These are phyloP conservation scores for Silurus glanis DNA, from an alignment of 2,113 vertebrate species.

Conservation along the genomic window DNA sequence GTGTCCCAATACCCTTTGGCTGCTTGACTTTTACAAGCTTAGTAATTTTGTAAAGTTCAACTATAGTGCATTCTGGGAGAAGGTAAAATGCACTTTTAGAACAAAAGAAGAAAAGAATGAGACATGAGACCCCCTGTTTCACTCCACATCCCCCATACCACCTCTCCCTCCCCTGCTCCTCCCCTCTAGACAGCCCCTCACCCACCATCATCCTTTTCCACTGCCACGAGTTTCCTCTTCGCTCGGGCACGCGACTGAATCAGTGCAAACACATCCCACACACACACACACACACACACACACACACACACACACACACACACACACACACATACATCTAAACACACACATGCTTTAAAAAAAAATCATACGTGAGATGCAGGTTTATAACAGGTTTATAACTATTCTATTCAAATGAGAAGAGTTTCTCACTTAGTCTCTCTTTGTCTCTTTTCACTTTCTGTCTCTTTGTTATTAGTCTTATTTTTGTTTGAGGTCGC, in stretches of 20 bases:
- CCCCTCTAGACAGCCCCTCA: not conserved
- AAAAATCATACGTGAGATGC: no score
- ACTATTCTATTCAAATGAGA: not conserved
- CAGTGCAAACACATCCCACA: not conserved
- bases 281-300: not conserved
- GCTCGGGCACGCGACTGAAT: not conserved
- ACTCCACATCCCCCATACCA: not conserved
- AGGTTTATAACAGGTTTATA: not conserved
- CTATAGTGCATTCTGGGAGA: not conserved
- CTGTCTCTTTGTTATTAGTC: not conserved
- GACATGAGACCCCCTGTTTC: not conserved
- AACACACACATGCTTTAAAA: not conserved
- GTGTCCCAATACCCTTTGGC: not conserved
- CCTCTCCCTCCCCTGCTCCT: not conserved
- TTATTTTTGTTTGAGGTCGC: not conserved
- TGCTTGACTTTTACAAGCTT: not conserved
- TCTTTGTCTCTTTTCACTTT: not conserved
- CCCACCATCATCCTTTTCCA: not conserved
- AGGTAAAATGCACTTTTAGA: slow-evolving; percentile 1
- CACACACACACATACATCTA: not conserved
- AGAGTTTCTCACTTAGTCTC: no score
- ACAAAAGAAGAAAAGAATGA: slow-evolving; percentile 1
- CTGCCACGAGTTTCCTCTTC: not conserved
- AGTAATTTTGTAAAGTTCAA: not conserved
- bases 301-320: not conserved